phyloP scores from a whole-genome alignment of 2,113 vertebrate species.

The Misgurnus anguillicaudatus region DNA sequence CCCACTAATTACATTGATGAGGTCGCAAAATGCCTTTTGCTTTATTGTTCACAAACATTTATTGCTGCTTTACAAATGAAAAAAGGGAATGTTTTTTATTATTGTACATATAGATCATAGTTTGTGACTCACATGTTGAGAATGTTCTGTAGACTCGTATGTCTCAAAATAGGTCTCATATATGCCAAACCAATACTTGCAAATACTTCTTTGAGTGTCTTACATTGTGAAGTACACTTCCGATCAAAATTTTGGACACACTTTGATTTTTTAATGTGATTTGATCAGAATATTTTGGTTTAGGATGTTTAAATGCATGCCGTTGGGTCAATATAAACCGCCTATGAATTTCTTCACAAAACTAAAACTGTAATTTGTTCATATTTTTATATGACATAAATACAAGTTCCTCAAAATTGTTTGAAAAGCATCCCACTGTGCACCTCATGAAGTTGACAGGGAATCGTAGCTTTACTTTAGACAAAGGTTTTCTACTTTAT shows the following conservation, averaged over 20 bases:
- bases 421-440: no score
- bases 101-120: constrained; percentile 22
- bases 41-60: not conserved
- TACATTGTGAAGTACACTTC: constrained; percentile 9
- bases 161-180: not conserved
- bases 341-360: no score
- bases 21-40: not conserved
- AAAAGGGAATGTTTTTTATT: constrained; percentile 10
- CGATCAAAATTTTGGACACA: constrained; percentile 3
- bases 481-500: no score
- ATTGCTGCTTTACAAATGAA: not conserved
- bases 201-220: not conserved
- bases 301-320: not conserved
- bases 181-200: constrained; percentile 5
- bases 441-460: no score
- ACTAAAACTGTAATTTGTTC: no score
- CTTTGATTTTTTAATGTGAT: not conserved
- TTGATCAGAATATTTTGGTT: not conserved
- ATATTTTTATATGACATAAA: no score
- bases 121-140: not conserved
- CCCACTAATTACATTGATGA: not conserved
- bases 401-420: no score
- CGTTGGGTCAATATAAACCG: no score
- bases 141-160: not conserved
- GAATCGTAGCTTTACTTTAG: no score